Base-by-base conservation (phyloP, 2,888 invertebrate genomes). In the Andrena praecox region DNA sequence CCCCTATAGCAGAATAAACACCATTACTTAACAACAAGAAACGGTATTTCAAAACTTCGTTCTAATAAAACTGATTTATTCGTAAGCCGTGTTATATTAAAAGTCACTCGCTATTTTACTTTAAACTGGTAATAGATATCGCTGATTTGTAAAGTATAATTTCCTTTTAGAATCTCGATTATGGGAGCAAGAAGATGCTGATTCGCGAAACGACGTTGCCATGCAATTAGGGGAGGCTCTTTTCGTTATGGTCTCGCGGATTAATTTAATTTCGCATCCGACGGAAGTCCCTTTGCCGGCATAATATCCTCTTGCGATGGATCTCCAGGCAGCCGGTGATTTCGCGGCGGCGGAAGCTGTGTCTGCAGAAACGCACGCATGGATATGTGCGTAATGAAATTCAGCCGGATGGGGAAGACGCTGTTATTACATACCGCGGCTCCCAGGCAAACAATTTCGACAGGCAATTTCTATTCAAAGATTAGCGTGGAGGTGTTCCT, bases 361-460 rank as follows among this genome's bases (percentile, higher is more conserved):
- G 82, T 76, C 68, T 50, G 79, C 84, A 68, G 80, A 74, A 80
- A 67, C 71, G 50, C 64, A 71, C 77, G 80, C 77, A 48, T 24
- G 50, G 33, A 63, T 56, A 72, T 54, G 80, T 67, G 85, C 74
- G 70, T 85, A 84, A 85, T 84, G 80, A 68, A 84, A 85, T 85
- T 75, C 71, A 27, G 54, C 56, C 62, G 80, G 77, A 70, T 74
- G 64, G 70, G 42, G 64, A 74, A 60, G 63, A 84, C 63, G 48
- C 62, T 75, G 79, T 84, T 83, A 84, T 72, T 83, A 78, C 64
- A 69, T 63, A 35, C 69, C 33, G 27, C n/a, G 66, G 35, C 63
- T 79, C 50, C 59, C 10, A 35, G 60, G 66, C 66, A 77, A 83
- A 83, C 82, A 82, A 70, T 82, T 82, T 77, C 77, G 60, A 48